Base-by-base conservation (phyloP, 2,888 invertebrate species). In the Pachymerium ferrugineum region DNA sequence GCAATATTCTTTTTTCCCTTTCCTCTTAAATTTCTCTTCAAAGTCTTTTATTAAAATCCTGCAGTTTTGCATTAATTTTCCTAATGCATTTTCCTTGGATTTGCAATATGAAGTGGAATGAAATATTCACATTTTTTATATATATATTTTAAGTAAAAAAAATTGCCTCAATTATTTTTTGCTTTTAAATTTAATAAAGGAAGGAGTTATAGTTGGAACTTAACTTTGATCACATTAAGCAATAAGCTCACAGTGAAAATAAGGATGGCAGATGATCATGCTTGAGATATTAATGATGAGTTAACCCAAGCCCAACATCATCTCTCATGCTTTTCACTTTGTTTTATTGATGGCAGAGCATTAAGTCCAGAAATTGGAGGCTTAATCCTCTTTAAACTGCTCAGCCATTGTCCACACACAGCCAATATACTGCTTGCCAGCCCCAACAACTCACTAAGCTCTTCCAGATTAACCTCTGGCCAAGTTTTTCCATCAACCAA, bases 31-130 rank as follows among this genome's bases (percentile, higher is more conserved):
- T 5, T 47, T 47, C 47, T 22, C 22, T 47, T 47, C 47, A 47
- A 47, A 47, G 47, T 47, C 47, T 19, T 47, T 47, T 47, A 47
- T 47, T 47, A 47, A 47, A 47, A 47, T 35, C 19, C 22, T 31
- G 28, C 25, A 76, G 38, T 35, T 72, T 69, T 30, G 16, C 47
- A 47, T 47, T 47, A 47, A 47, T 47, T 47, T 47, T 47, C 47
- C 47, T 47, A 47, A 19, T 47, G 47, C 47, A 47, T 70, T 28
- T 54, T 31, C 25, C 47, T 33, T 47, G 72, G 71, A 62, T 71
- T 76, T 19, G 69, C 68, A 67, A 42, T 75, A 1, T 31, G 28
- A 42, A 47, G 62, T 54, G 10, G 70, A 38, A n/a, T n/a, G n/a
- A n/a, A n/a, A n/a, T n/a, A n/a, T n/a, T n/a, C n/a, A n/a, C n/a